Percentiles rank a stretch among this genome's conserved stretches.
Conservation (phyloP, 2,113 vertebrate species). For the Paedocypris sp. region DNA sequence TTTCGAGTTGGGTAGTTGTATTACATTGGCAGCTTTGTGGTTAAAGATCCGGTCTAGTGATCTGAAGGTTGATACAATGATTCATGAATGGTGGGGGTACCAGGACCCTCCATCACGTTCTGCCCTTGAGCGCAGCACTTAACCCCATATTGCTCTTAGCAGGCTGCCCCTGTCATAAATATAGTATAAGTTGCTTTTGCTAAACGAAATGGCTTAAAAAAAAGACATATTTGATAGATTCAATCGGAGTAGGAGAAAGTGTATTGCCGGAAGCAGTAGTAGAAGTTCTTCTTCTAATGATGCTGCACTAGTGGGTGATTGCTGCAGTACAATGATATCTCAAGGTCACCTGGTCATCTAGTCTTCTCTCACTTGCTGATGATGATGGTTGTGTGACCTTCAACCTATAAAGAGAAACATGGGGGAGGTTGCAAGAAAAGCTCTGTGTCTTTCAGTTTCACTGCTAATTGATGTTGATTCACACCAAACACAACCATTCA, state of each 20-base stretch:
- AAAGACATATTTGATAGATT: not conserved
- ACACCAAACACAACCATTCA: not conserved
- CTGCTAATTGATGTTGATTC: conserved; percentile 1
- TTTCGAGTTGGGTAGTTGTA: not conserved
- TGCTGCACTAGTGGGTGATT: not conserved
- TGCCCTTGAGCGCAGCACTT: not conserved
- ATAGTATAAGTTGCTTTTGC: not conserved
- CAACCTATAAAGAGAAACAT: not conserved
- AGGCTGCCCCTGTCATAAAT: not conserved
- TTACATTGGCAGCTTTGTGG: not conserved
- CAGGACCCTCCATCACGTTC: not conserved
- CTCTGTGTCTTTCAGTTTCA: not conserved
- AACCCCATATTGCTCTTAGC: not conserved
- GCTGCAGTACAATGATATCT: not conserved
- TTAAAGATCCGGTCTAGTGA: not conserved
- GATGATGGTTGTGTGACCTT: not conserved
- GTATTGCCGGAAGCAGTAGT: not conserved
- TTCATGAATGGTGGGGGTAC: not conserved
- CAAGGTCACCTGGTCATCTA: conserved; percentile 1
- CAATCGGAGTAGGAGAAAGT: not conserved
- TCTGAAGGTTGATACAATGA: not conserved
- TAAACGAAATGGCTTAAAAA: not conserved
- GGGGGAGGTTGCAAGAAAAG: not conserved
- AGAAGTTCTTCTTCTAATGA: not conserved
- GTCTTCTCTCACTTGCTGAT: not conserved